Evolutionary conservation across 2,113 vertebrate genomes (phyloP), one percentile per base, ranked within the genome.

Genomic region (Semnornis frantzii): DNA sequence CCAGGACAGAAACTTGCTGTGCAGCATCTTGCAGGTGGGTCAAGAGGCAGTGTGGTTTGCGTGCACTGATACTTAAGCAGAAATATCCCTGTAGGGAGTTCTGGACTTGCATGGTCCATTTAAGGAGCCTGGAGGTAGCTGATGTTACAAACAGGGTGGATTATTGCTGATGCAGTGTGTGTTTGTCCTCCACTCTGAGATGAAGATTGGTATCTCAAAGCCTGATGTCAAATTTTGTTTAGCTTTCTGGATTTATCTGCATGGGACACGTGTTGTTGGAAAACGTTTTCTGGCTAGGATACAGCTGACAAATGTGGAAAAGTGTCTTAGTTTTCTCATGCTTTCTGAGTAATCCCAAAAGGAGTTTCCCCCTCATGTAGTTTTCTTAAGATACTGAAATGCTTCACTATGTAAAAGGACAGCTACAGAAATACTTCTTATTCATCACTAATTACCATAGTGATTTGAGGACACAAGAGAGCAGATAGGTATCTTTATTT

Each of bases 271-370:
- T 42, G 46, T 27, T 85, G 44, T 48, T 94, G 92, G 65, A 90
- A 86, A 80, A 60, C 1, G 8, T 90, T 86, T 94, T 78, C 80
- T 92, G 95, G 85, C 85, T 92, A 34, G 63, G 73, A 94, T 94
- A 89, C 70, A 68, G 91, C 83, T 95, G 92, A 90, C 89, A 63
- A 93, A 92, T 73, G 75, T 93, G 88, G 94, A 94, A 94, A 89
- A 94, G 34, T 68, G n/a, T 64, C 93, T 85, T 50, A 16, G 33
- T 87, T 94, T 90, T 90, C 57, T 92, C 39, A 64, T 96, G 89
- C 74, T 93, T 94, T 90, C 81, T 93, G 86, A 92, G 48, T 93
- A 92, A 82, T 94, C 70, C 70, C 80, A 15, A 78, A 90, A 88
- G 54, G 73, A 88, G 73, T 81, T 91, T 88, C 82, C 58, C 73